Conservation (phyloP, 2,888 invertebrate species). For the Chrysodeixis includens region DNA sequence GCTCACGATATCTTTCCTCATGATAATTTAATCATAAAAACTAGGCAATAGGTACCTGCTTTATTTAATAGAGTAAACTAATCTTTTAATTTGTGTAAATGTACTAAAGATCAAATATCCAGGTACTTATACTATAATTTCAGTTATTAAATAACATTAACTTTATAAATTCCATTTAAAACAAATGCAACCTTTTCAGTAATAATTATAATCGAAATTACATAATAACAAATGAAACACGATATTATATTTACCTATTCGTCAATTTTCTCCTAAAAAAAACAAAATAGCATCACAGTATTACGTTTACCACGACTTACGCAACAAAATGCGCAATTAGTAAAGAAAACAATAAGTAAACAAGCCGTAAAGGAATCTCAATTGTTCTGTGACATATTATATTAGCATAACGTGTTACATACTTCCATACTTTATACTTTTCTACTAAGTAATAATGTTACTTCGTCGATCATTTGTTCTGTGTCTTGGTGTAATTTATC, state of each 20-base stretch:
- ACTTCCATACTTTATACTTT: neutral
- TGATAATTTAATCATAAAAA: neutral
- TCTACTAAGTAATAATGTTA: slow-evolving; percentile 15
- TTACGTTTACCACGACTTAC: neutral
- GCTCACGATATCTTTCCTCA: neutral
- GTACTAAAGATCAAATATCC: too few relatives aligned
- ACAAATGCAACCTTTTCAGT: too few relatives aligned
- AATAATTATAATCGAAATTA: too few relatives aligned
- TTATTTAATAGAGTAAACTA: neutral
- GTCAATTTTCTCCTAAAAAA: too few relatives aligned
- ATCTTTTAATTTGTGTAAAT: neutral
- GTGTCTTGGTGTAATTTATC: too few relatives aligned
- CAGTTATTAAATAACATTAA: too few relatives aligned
- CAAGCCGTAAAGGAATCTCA: neutral
- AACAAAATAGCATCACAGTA: neutral
- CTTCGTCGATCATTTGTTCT: too few relatives aligned
- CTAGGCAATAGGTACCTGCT: neutral
- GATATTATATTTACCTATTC: too few relatives aligned
- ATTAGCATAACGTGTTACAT: slow-evolving; percentile 43
- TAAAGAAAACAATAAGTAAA: neutral
- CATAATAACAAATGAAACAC: too few relatives aligned
- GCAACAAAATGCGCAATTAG: neutral
- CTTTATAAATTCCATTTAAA: too few relatives aligned
- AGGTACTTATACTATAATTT: too few relatives aligned
- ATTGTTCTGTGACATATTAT: neutral